Evolutionary conservation across 2,797 vertebrate genomes (phyloP).

Genomic region (Chromobotia macracanthus): DNA sequence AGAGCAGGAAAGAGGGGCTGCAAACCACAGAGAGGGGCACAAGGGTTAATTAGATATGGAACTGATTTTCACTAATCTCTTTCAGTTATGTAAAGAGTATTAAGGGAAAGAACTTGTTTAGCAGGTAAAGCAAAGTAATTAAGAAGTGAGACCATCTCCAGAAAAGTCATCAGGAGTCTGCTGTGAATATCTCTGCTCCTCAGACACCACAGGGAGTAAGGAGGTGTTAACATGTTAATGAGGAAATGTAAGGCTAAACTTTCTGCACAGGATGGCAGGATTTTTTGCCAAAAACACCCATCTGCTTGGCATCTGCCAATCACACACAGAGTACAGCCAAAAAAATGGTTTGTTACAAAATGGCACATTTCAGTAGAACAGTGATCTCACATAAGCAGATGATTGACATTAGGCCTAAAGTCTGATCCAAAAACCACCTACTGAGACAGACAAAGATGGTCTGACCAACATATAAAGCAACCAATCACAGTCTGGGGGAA

Average conservation of each 20-base stretch:
- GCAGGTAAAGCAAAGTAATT: slow-evolving; percentile 53
- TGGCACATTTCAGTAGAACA: no score
- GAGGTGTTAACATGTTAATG: slow-evolving; percentile 22
- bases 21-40: slow-evolving; percentile 55
- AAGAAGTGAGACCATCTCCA: slow-evolving; percentile 47
- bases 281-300: not conserved
- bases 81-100: slow-evolving; percentile 53
- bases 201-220: not conserved
- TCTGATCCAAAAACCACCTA: no score
- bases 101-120: slow-evolving; percentile 40
- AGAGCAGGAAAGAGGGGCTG: slow-evolving; percentile 34
- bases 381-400: no score
- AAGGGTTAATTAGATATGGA: slow-evolving; percentile 64
- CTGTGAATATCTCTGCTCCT: slow-evolving; percentile 8
- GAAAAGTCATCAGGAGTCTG: slow-evolving; percentile 28
- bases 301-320: not conserved
- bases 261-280: not conserved
- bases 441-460: no score
- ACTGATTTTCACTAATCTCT: slow-evolving; percentile 56
- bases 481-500: no score
- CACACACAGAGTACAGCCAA: no score
- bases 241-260: slow-evolving; percentile 9
- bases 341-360: not conserved
- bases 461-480: no score
- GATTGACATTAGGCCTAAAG: no score